These are phyloP conservation scores for Thalassarche chlororhynchos DNA, from an alignment of 2,113 vertebrate genomes.

Conservation along the genomic window DNA sequence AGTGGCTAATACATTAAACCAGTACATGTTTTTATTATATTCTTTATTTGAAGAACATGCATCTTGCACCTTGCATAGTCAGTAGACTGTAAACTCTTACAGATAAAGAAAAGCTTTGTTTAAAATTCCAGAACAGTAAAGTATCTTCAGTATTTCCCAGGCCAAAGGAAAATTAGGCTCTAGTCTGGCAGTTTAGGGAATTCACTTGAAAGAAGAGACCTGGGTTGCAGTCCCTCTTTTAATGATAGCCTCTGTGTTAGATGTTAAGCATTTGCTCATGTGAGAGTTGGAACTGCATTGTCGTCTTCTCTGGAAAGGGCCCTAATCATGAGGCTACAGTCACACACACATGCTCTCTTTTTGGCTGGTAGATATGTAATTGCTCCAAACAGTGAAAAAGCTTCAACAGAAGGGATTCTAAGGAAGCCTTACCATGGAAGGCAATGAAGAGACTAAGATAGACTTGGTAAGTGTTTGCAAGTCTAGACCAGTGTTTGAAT, in stretches of 20 bases:
- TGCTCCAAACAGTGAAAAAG: neutral
- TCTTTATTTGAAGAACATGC: neutral
- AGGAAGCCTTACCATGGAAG: neutral
- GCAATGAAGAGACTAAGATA: neutral
- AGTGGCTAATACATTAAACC: neutral
- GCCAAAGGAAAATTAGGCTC: neutral
- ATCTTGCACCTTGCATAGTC: neutral
- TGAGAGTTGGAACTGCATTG: neutral
- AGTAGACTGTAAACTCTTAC: neutral
- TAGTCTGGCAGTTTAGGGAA: neutral
- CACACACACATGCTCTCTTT: neutral
- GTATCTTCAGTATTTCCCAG: neutral
- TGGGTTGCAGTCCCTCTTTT: neutral
- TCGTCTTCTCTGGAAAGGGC: neutral
- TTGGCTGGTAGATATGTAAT: neutral
- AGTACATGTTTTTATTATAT: rapidly evolving
- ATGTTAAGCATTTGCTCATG: neutral
- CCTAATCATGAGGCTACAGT: neutral
- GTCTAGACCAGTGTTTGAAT: neutral
- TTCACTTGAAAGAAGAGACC: neutral
- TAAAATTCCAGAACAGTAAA: neutral
- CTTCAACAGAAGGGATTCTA: neutral
- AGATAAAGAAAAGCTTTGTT: neutral
- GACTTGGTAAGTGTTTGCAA: neutral
- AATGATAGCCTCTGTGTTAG: neutral